These are phyloP conservation scores for Zapornia atra DNA, from an alignment of 2,113 vertebrate species.

Conservation along the genomic window DNA sequence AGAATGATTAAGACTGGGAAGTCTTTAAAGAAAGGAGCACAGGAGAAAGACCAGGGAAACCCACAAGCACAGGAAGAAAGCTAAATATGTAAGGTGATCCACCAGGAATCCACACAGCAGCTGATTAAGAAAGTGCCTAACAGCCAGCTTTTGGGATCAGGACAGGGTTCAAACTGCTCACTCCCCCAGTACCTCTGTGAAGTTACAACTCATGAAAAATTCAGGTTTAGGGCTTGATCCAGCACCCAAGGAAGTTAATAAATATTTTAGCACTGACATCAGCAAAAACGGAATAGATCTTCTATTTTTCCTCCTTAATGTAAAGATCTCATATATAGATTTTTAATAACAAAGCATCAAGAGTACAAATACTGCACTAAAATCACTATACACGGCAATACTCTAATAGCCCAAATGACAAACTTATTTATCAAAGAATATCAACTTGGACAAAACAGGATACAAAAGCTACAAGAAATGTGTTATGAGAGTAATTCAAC, in stretches of 20 bases:
- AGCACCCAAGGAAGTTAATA: neutral
- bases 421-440: neutral
- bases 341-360: neutral
- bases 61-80: neutral
- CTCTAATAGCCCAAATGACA: neutral
- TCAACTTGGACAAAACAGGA: accelerated
- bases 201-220: neutral
- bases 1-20: neutral
- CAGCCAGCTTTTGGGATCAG: neutral
- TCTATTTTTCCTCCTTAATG: neutral
- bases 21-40: neutral
- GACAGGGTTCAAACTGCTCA: neutral
- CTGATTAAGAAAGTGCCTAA: neutral
- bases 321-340: neutral
- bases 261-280: neutral
- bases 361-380: neutral
- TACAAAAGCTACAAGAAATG: neutral
- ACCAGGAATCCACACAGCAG: neutral
- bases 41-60: neutral
- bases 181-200: neutral
- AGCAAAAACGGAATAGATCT: neutral
- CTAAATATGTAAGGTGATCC: neutral
- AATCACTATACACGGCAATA: neutral
- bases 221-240: neutral
- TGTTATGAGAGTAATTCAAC: neutral